Evolutionary conservation across 64 coral and sea anemone genomes (phyloP).

Genomic region (Astreopora myriophthalma): DNA sequence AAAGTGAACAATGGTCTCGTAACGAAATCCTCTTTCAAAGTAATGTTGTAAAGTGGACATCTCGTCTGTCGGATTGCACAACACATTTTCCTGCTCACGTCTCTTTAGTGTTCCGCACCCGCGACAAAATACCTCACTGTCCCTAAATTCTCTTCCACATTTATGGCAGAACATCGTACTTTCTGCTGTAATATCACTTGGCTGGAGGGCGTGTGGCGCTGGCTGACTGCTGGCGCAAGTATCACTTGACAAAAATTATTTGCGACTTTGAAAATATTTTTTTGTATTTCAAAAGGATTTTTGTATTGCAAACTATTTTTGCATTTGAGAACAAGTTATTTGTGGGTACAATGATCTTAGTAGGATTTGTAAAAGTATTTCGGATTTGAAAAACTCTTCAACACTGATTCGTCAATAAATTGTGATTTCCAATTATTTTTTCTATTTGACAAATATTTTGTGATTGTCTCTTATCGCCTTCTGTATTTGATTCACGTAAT

Average conservation of each 20-base stretch:
- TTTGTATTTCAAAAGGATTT: background rate
- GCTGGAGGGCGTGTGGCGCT: background rate
- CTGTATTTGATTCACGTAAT: no score
- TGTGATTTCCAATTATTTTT: background rate
- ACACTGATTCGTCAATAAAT: background rate
- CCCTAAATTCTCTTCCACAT: background rate
- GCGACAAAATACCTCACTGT: background rate
- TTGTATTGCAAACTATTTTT: conserved; percentile 3
- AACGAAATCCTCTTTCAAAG: conserved; percentile 70
- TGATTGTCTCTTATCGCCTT: no score
- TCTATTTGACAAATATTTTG: background rate
- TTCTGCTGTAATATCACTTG: background rate
- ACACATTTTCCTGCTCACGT: background rate
- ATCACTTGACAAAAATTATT: background rate
- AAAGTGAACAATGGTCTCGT: conserved; percentile 61
- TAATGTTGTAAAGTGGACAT: conserved; percentile 6
- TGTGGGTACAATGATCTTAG: background rate
- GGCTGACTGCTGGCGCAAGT: background rate
- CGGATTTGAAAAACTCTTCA: background rate
- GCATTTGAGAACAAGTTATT: background rate
- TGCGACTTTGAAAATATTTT: background rate
- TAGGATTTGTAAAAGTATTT: background rate
- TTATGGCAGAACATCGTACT: background rate
- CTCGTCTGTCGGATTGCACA: conserved; percentile 20
- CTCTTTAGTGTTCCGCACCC: background rate